Evolutionary conservation across 2,113 vertebrate genomes (phyloP).

Genomic region (Glareola pratincola): DNA sequence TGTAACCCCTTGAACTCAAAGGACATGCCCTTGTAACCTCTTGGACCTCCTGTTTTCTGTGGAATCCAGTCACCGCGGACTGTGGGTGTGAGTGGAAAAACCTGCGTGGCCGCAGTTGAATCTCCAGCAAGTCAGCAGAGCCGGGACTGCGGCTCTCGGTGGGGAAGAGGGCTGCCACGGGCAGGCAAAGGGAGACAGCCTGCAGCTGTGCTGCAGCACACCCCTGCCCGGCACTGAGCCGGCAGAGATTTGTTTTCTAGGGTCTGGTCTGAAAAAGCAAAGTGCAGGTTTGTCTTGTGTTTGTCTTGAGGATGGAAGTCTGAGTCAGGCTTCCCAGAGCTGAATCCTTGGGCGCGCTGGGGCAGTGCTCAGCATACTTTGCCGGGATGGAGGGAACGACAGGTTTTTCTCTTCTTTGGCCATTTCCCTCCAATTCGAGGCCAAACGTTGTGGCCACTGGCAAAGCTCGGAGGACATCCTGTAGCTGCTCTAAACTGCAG

Average conservation of each 20-base stretch:
- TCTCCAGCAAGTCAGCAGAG: background rate
- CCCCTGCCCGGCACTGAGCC: background rate
- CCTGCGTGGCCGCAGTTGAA: rapidly evolving
- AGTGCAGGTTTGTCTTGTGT: background rate
- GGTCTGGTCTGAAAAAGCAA: background rate
- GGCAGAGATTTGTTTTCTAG: background rate
- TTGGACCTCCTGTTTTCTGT: background rate
- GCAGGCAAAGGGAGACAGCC: background rate
- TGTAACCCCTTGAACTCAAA: background rate
- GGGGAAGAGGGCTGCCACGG: background rate
- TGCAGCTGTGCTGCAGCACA: background rate
- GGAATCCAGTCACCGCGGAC: background rate
- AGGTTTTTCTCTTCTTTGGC: background rate
- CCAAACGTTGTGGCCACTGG: background rate
- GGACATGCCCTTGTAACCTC: background rate
- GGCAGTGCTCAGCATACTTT: background rate
- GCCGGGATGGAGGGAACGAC: background rate
- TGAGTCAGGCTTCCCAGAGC: background rate
- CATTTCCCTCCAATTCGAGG: background rate
- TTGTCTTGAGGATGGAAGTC: background rate
- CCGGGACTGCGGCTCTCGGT: background rate
- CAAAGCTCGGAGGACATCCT: background rate
- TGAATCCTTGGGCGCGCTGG: background rate
- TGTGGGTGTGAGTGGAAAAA: background rate
- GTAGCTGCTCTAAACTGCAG: background rate